Evolutionary conservation across 2,888 invertebrate species (phyloP).

Genomic region (Cinara cedri): DNA sequence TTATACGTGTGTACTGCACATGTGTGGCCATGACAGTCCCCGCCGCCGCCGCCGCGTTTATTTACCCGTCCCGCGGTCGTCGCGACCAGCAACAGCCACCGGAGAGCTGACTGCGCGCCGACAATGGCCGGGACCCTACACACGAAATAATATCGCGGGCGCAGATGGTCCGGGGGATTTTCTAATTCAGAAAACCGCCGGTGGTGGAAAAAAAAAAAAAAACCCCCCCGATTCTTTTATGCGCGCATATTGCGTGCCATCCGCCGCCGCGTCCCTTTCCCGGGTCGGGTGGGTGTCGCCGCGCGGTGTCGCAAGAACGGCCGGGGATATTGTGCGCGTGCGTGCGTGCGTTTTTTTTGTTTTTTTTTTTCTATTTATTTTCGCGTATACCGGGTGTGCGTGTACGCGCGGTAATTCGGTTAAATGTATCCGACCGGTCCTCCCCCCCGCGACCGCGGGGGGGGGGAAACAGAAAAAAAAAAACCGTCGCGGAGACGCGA

Average conservation of each 20-base stretch:
- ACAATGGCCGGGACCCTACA: conserved; percentile 32
- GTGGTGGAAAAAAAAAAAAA: conserved; percentile 37
- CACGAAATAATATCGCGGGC: neutral
- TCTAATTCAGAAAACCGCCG: conserved; percentile 51
- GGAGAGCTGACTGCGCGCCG: neutral
- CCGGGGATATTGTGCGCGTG: neutral
- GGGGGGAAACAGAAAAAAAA: neutral
- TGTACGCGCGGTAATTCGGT: conserved; percentile 39
- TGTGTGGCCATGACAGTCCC: conserved; percentile 30
- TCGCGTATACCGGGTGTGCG: conserved; percentile 21
- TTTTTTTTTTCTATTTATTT: no score
- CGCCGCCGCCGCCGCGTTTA: conserved; percentile 17
- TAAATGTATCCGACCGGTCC: conserved; percentile 38
- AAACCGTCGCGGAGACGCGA: conserved; percentile 10
- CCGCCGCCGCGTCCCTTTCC: neutral
- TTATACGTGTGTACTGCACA: neutral
- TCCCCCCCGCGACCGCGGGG: conserved; percentile 12
- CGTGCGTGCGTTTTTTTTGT: no score
- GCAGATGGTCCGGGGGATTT: conserved; percentile 47
- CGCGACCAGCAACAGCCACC: neutral
- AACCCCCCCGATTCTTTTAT: conserved; percentile 34
- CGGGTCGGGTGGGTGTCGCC: no score
- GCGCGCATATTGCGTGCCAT: neutral
- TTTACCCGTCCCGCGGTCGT: neutral
- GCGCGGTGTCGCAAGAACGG: neutral